A percentile compares a stretch with the other conserved stretches of the same genome.
Evolutionary conservation across 2,888 invertebrate genomes (phyloP).

Genomic region (Trichopria drosophilae): DNA sequence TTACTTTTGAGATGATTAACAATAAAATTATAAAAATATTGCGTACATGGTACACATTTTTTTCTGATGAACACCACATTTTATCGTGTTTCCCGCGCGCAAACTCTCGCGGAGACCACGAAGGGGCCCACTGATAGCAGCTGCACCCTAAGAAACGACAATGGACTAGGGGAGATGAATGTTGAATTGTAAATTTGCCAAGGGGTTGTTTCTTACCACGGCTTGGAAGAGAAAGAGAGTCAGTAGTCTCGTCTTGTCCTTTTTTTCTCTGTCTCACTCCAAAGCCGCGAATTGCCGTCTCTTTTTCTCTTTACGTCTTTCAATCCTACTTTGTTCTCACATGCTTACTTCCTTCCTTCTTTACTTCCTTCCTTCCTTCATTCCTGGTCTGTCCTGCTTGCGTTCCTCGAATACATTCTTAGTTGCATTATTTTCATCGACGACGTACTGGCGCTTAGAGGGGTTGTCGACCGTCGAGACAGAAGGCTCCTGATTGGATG

Average conservation of each 20-base stretch:
- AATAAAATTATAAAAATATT: too few relatives aligned
- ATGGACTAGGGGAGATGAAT: constrained; percentile 29
- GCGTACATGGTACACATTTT: too few relatives aligned
- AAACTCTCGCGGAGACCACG: background rate
- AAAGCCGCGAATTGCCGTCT: constrained; percentile 9
- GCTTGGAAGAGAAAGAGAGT: constrained; percentile 25
- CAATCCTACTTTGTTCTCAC: too few relatives aligned
- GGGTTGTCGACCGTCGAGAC: constrained; percentile 42
- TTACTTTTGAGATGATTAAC: too few relatives aligned
- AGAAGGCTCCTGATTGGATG: constrained; percentile 47
- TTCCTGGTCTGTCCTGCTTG: constrained; percentile 10
- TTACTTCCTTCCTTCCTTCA: constrained; percentile 1
- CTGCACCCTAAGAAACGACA: constrained; percentile 42
- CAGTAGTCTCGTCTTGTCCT: constrained; percentile 23
- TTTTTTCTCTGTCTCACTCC: background rate
- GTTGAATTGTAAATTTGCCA: constrained; percentile 41
- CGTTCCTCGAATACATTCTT: too few relatives aligned
- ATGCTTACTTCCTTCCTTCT: constrained; percentile 9
- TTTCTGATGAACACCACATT: too few relatives aligned
- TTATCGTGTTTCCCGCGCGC: too few relatives aligned
- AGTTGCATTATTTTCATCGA: constrained; percentile 43
- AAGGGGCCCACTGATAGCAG: constrained; percentile 45
- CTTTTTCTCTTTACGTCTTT: constrained; percentile 1
- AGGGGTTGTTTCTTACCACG: constrained; percentile 35
- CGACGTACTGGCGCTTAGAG: constrained; percentile 41